These are phyloP conservation scores for Diplodus puntazzo DNA, from an alignment of 2,797 vertebrate genomes.

Conservation along the genomic window DNA sequence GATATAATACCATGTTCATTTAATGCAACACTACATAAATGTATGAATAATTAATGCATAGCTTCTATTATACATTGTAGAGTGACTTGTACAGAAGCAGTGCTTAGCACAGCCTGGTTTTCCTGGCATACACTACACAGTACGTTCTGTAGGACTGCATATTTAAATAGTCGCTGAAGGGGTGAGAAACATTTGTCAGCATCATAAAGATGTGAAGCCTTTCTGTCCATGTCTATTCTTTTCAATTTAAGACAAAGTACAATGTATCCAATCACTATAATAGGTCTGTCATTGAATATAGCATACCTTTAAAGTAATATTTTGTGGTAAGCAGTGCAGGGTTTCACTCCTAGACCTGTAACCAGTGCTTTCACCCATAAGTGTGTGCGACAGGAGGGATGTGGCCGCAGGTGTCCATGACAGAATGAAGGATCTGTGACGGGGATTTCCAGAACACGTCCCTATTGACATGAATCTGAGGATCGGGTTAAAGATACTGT, in stretches of 20 bases:
- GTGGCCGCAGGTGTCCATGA: slow-evolving; percentile 60
- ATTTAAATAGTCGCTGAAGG: slow-evolving; percentile 12
- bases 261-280: neutral
- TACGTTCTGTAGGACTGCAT: neutral
- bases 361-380: neutral
- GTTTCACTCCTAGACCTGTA: neutral
- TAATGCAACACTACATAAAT: slow-evolving; percentile 2
- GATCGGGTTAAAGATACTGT: slow-evolving; percentile 63
- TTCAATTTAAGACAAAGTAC: slow-evolving; percentile 1
- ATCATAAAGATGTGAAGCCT: neutral
- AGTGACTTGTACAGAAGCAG: neutral
- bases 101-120: neutral
- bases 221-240: neutral
- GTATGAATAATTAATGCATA: slow-evolving; percentile 18
- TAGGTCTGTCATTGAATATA: neutral
- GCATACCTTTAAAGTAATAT: neutral
- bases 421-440: slow-evolving; percentile 59
- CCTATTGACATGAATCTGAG: slow-evolving; percentile 64
- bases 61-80: slow-evolving; percentile 5
- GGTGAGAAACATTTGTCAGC: neutral
- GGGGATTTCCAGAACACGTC: slow-evolving; percentile 77
- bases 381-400: slow-evolving; percentile 29
- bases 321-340: neutral
- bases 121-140: neutral
- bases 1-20: slow-evolving; percentile 12